A percentile compares a stretch with the other conserved stretches of the same genome.
Conservation (phyloP, 2,113 vertebrate genomes). For the Dicerorhinus sumatrensis region DNA sequence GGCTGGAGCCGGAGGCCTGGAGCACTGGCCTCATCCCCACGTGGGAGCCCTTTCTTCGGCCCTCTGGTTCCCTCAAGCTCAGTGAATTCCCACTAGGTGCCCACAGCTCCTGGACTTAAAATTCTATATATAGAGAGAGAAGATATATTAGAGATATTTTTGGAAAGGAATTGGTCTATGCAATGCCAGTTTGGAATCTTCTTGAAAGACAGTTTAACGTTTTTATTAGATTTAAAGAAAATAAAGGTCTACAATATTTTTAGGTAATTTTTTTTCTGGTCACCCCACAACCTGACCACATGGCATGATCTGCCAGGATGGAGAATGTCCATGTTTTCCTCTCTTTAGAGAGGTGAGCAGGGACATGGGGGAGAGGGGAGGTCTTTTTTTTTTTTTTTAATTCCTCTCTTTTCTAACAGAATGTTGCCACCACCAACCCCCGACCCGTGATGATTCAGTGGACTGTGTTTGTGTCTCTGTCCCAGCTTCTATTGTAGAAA, state of each 20-base stretch:
- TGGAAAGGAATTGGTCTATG: constrained; percentile 90
- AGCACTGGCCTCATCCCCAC: neutral
- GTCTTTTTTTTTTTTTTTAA: constrained; percentile 68
- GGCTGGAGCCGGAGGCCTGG: constrained; percentile 9
- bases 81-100: constrained; percentile 75
- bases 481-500: constrained; percentile 87
- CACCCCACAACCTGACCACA: constrained; percentile 9
- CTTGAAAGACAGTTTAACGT: constrained; percentile 87
- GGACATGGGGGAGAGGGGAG: constrained; percentile 68
- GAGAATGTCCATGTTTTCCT: neutral
- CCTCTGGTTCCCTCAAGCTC: constrained; percentile 47
- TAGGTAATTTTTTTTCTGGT: constrained; percentile 23
- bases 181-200: constrained; percentile 86
- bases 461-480: constrained; percentile 87
- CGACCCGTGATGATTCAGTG: constrained; percentile 70
- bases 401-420: constrained; percentile 77
- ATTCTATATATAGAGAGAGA: constrained; percentile 85
- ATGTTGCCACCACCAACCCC: constrained; percentile 77
- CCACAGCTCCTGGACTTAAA: constrained; percentile 81
- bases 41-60: neutral
- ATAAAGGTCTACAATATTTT: constrained; percentile 76
- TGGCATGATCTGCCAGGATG: neutral
- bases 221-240: constrained; percentile 86
- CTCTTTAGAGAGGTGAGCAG: neutral
- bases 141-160: constrained; percentile 87